These are phyloP conservation scores for Margaritifera margaritifera DNA, from an alignment of 2,888 invertebrate genomes.

Conservation along the genomic window DNA sequence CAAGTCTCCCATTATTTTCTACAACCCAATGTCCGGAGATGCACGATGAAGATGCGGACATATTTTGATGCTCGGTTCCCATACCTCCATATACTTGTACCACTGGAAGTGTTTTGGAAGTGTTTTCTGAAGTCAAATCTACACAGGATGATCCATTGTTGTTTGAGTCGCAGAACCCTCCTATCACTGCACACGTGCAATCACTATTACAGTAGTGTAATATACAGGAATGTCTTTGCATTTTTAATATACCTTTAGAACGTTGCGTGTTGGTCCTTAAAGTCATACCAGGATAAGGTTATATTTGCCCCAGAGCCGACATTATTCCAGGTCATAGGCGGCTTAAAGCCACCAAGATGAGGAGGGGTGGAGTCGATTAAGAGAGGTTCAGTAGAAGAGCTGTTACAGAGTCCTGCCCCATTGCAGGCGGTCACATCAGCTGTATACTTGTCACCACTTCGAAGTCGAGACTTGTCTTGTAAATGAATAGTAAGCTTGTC, in stretches of 20 bases:
- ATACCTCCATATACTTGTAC: slow-evolving; percentile 16
- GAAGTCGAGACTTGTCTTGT: slow-evolving; percentile 19
- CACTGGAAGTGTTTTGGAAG: slow-evolving; percentile 4
- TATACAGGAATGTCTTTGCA: slow-evolving; percentile 42
- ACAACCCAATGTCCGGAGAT: slow-evolving; percentile 19
- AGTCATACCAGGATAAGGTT: slow-evolving; percentile 46
- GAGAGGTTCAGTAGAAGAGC: slow-evolving; percentile 21
- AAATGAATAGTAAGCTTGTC: slow-evolving; percentile 23
- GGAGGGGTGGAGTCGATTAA: slow-evolving; percentile 51
- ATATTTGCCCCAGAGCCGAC: background rate
- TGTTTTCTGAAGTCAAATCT: background rate
- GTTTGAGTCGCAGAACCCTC: background rate
- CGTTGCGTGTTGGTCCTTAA: slow-evolving; percentile 19
- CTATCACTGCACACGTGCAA: slow-evolving; percentile 44
- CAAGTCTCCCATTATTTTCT: too few species aligned
- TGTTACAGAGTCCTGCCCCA: slow-evolving; percentile 37
- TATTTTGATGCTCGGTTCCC: background rate
- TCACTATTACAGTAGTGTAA: slow-evolving; percentile 36
- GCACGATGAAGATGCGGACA: slow-evolving; percentile 27
- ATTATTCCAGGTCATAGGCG: slow-evolving; percentile 29
- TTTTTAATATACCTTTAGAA: slow-evolving; percentile 20
- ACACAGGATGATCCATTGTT: slow-evolving; percentile 22
- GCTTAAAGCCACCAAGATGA: slow-evolving; percentile 41
- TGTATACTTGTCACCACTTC: slow-evolving; percentile 35
- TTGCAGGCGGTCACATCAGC: slow-evolving; percentile 39